Percentiles rank a stretch among this genome's conserved stretches.
phyloP scores from a whole-genome alignment of 2,797 vertebrate genomes.

The Acestrorhynchus altus region DNA sequence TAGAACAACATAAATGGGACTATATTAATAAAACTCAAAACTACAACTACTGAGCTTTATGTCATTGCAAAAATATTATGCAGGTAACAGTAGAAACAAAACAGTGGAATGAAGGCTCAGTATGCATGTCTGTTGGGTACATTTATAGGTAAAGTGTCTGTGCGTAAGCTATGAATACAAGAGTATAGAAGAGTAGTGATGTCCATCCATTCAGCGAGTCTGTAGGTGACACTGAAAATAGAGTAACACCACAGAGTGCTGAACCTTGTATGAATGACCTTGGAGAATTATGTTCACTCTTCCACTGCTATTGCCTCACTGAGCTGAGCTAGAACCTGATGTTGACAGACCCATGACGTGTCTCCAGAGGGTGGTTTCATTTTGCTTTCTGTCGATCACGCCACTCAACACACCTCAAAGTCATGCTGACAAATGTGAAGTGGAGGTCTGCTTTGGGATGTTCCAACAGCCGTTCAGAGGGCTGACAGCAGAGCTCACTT shows the following conservation, averaged over 20 bases:
- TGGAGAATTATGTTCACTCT: neutral
- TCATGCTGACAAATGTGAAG: slow-evolving; percentile 12
- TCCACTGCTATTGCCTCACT: neutral
- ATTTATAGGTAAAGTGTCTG: too few relatives aligned
- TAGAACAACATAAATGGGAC: too few relatives aligned
- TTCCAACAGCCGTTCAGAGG: neutral
- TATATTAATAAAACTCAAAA: too few relatives aligned
- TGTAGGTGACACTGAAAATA: too few relatives aligned
- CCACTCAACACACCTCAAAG: neutral
- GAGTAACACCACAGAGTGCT: neutral
- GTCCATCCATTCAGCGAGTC: too few relatives aligned
- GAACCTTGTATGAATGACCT: neutral
- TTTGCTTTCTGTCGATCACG: slow-evolving; percentile 2
- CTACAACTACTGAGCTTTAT: too few relatives aligned
- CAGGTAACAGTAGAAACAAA: too few relatives aligned
- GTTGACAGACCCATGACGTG: neutral
- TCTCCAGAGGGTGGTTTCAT: neutral
- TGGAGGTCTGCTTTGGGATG: neutral
- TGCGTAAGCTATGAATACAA: too few relatives aligned
- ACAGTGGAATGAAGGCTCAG: too few relatives aligned
- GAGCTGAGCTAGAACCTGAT: neutral
- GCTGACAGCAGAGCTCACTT: neutral
- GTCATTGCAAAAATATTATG: too few relatives aligned
- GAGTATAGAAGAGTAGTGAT: too few relatives aligned
- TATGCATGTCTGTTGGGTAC: too few relatives aligned